Base-by-base conservation (phyloP, 1,140 invertebrate genomes). In the Drosophila lowei region DNA sequence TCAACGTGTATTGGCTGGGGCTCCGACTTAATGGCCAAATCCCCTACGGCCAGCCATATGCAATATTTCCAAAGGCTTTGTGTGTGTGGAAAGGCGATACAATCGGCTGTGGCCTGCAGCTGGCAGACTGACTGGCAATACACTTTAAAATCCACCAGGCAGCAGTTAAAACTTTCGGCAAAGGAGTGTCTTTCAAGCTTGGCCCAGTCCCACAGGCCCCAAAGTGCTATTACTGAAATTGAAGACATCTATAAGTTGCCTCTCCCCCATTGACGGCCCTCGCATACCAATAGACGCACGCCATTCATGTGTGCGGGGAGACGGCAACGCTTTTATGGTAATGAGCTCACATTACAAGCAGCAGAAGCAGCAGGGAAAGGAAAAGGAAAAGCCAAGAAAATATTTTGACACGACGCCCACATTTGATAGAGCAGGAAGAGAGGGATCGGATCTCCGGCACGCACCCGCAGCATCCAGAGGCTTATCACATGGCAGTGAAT, bases 211-310 rank as follows among this genome's bases (percentile, higher is more conserved):
- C 81, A 50, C 62, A 78, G 79, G 81, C 83, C 81, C 81, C 66
- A 44, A 81, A 88, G 81, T 81, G 78, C 83, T 81, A 88, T 86
- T 86, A 86, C 78, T 86, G 71, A 86, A 88, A 86, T 88, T 81
- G 81, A 86, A 88, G 77, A 78, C 83, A 86, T 86, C 73, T 88
- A 86, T 81, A 80, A 81, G 80, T 63, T 79, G 71, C 44, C 59
- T 62, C n/a, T 60, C 53, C 41, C 25, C 21, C 53, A 66, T 53
- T 63, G 67, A 54, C 55, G 60, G 18, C 83, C 59, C 67, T 59
- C 66, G 61, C 49, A 23, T 38, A 38, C 34, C 34, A 38, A 38
- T 38, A 38, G 34, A 38, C 49, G 3, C 53, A 38, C 34, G 11
- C 34, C 34, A 13, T 38, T 52, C 15, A 48, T 64, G 57, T 49